Evolutionary conservation across 2,797 vertebrate genomes (phyloP).

Genomic region (Lutjanus argentimaculatus): DNA sequence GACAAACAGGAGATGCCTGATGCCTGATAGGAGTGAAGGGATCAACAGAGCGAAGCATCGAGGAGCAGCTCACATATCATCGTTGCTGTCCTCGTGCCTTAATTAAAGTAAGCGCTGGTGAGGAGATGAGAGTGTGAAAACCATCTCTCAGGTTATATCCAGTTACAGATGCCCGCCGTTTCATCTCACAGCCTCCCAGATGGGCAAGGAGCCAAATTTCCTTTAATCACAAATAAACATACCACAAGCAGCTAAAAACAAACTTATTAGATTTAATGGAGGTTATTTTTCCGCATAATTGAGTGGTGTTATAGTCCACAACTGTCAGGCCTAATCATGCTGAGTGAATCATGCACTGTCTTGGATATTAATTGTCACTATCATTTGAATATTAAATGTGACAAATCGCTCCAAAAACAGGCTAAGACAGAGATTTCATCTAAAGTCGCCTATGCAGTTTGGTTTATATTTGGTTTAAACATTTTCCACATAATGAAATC

Average conservation of each 20-base stretch:
- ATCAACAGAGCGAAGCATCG: conserved; percentile 39
- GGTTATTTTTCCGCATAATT: background rate
- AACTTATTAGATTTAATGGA: conserved; percentile 29
- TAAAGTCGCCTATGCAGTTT: background rate
- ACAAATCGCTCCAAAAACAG: background rate
- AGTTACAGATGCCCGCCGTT: conserved; percentile 64
- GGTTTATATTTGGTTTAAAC: background rate
- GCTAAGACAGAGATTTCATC: background rate
- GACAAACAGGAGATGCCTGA: conserved; percentile 24
- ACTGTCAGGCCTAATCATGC: background rate
- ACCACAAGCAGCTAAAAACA: conserved; percentile 15
- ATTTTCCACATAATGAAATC: no score
- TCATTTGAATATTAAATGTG: conserved; percentile 4
- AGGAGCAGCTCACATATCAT: conserved; percentile 58
- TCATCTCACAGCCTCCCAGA: conserved; percentile 52
- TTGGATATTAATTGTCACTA: background rate
- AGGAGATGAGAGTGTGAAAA: conserved; percentile 66
- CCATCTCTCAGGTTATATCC: conserved; percentile 67
- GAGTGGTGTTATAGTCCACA: background rate
- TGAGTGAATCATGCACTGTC: background rate
- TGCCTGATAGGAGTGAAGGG: conserved; percentile 24
- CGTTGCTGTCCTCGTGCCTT: conserved; percentile 56
- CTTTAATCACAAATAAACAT: conserved; percentile 45
- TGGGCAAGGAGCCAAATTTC: conserved; percentile 52
- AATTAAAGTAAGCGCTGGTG: conserved; percentile 79